Percentiles rank a stretch among this genome's conserved stretches.
These are phyloP conservation scores for Oopsacas minuta DNA, from an alignment of 37 sponge, comb jelly and placozoan genomes.

Conservation along the genomic window DNA sequence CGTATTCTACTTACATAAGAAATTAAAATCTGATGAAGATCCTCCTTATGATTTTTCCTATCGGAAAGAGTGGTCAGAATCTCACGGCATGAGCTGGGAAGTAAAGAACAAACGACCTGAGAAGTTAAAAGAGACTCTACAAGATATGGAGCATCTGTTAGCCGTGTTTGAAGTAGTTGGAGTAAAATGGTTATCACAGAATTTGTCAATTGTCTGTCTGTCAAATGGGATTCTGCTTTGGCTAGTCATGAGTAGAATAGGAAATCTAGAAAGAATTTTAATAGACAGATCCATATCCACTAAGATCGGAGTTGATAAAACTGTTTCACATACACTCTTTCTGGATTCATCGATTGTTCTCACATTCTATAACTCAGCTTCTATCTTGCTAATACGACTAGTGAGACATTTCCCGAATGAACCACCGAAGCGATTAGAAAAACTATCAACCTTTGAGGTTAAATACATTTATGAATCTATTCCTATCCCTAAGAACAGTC, in stretches of 20 bases:
- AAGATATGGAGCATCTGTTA: background rate
- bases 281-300: background rate
- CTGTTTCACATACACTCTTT: background rate
- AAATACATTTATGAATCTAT: background rate
- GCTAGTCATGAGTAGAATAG: background rate
- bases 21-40: background rate
- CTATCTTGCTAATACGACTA: background rate
- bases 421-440: background rate
- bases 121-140: background rate
- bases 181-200: background rate
- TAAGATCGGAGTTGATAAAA: conserved; percentile 6
- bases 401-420: background rate
- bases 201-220: background rate
- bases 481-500: background rate
- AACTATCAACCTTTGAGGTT: background rate
- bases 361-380: background rate
- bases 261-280: background rate
- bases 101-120: background rate
- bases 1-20: background rate
- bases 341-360: background rate
- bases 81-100: background rate
- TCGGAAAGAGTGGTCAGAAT: background rate
- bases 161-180: conserved; percentile 3
- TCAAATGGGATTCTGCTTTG: background rate
- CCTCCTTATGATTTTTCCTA: background rate